A percentile compares a stretch with the other conserved stretches of the same genome.
Conservation (phyloP, 1,140 invertebrate genomes). For the Calephelis virginiensis region DNA sequence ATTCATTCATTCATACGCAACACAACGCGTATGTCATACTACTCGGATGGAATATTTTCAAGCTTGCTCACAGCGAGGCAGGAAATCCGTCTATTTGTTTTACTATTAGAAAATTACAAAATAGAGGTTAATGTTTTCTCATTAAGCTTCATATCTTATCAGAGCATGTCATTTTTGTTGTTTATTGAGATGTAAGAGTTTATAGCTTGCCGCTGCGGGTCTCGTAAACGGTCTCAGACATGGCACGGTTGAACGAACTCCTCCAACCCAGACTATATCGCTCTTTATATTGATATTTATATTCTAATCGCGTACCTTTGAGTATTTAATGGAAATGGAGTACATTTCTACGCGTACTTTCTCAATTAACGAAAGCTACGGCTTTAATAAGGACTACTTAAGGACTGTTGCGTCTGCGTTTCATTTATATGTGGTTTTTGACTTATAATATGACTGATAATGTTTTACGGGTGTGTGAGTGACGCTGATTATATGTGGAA, state of each 20-base stretch:
- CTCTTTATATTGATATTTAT: constrained; percentile 9
- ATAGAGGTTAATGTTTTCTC: background rate
- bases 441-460: no score
- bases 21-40: no score
- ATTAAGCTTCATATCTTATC: background rate
- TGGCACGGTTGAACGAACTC: constrained; percentile 39
- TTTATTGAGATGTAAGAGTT: constrained; percentile 32
- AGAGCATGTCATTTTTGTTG: constrained; percentile 14
- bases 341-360: background rate
- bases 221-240: constrained; percentile 40
- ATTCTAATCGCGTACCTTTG: background rate
- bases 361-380: constrained; percentile 4
- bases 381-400: background rate
- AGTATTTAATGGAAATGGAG: constrained; percentile 1
- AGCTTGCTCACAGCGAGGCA: no score
- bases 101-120: background rate
- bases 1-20: no score
- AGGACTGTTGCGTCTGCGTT: background rate
- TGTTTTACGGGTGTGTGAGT: no score
- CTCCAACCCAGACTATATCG: constrained; percentile 25
- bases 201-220: constrained; percentile 33
- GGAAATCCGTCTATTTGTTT: no score
- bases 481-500: no score
- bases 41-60: no score
- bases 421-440: background rate